Base-by-base conservation (phyloP, 2,113 vertebrate genomes). In the Suricata suricatta region DNA sequence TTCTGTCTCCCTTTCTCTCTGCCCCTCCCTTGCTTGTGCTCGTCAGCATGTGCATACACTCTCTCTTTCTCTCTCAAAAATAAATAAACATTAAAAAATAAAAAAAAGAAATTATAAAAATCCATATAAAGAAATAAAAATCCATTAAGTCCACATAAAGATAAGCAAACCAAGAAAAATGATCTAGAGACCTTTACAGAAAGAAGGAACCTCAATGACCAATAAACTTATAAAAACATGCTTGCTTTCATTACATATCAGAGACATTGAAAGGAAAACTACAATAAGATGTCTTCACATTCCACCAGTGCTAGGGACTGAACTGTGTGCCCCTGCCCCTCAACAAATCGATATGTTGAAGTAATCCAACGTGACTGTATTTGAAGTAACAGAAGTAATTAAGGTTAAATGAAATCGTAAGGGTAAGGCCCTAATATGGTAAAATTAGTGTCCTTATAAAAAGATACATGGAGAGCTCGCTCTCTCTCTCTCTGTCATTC, bases 221-320 rank as follows among this genome's bases (percentile, higher is more conserved):
- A 94, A 94, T 84, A 90, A 54, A 94, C 19, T 47, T 94, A 29
- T 3, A 68, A 82, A 76, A 93, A 76, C 47, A 52, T n/a, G 50
- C n/a, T 88, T 83, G 57, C 52, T 71, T 7, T 77, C 81, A 87
- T 87, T 63, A 72, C 11, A 88, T 3, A 69, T 71, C 21, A 69
- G 13, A 29, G 50, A 76, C 35, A 35, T 63, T 52, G 50, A 82
- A 85, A 86, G 38, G 10, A 88, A 94, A 92, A 47, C 29, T 25
- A 87, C 14, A 74, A 17, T 31, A 27, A 69, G 33, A 74, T 84
- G 31, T 79, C n/a, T 88, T 41, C 72, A 29, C 29, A 72, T 76
- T 72, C 44, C 17, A 92, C 5, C 13, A 77, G 5, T 91, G 60
- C 29, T 77, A 33, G 31, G n/a, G 15, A 92, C 27, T 69, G 13